Evolutionary conservation across 2,113 vertebrate species (phyloP).

Genomic region (Leucosticte australis): DNA sequence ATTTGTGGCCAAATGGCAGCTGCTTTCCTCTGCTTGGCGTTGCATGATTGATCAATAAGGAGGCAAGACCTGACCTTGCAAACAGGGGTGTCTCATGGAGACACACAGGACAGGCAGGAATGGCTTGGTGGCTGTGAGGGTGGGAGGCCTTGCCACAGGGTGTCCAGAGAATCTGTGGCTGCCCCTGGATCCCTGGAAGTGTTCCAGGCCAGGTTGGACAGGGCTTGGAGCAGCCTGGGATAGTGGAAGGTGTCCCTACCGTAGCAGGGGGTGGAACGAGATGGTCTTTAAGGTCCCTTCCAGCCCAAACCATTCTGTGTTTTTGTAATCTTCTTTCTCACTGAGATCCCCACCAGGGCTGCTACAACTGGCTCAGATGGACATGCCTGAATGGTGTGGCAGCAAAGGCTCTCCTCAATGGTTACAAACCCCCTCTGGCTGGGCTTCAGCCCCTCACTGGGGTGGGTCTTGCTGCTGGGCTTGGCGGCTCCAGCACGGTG

Average conservation of each 20-base stretch:
- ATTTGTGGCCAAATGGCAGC: background rate
- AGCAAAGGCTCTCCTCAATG: background rate
- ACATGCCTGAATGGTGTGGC: background rate
- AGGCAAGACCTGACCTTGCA: background rate
- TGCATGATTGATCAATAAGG: background rate
- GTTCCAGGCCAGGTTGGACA: accelerated
- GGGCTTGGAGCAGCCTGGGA: background rate
- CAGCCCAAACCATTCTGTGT: background rate
- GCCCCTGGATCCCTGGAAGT: background rate
- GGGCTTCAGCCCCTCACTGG: accelerated
- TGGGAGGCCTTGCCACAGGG: accelerated
- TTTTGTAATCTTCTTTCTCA: background rate
- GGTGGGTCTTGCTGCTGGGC: background rate
- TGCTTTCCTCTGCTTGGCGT: background rate
- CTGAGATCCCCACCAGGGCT: accelerated
- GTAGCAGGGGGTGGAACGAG: background rate
- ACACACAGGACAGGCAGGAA: background rate
- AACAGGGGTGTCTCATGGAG: background rate
- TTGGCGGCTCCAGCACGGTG: accelerated
- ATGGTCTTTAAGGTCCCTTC: accelerated
- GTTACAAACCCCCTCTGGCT: background rate
- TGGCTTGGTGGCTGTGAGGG: background rate
- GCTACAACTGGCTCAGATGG: accelerated
- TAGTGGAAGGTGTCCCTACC: background rate
- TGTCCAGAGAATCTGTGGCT: background rate